These are phyloP conservation scores for Lypha dubia DNA, from an alignment of 2,888 invertebrate genomes.

Conservation along the genomic window DNA sequence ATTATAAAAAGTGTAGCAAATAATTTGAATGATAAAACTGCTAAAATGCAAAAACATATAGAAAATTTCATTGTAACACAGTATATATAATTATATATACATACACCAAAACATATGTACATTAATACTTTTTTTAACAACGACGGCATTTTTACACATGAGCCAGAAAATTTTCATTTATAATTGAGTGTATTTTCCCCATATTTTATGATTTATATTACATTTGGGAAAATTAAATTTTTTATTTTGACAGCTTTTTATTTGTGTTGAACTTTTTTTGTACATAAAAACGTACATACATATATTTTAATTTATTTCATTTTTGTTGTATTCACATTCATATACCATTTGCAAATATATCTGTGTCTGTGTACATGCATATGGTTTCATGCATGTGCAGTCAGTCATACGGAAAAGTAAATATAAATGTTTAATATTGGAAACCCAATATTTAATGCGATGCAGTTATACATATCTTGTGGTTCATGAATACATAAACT, in stretches of 20 bases:
- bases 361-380: too few species aligned
- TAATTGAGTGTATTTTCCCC: constrained; percentile 26
- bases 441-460: constrained; percentile 26
- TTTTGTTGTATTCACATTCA: neutral
- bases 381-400: neutral
- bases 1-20: too few species aligned
- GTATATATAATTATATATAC: too few species aligned
- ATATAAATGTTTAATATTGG: neutral
- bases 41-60: too few species aligned
- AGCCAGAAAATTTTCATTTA: constrained; percentile 18
- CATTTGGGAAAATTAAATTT: constrained; percentile 57
- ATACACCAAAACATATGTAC: too few species aligned
- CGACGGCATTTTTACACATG: neutral
- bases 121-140: neutral
- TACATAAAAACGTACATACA: too few species aligned
- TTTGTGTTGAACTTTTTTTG: constrained; percentile 5
- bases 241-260: constrained; percentile 62
- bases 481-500: constrained; percentile 43
- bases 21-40: too few species aligned
- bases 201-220: constrained; percentile 58
- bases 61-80: neutral
- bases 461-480: constrained; percentile 53
- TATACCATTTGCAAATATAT: neutral
- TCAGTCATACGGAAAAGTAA: neutral
- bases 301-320: constrained; percentile 22